phyloP scores from a whole-genome alignment of 2,797 vertebrate species.

The Pogonophryne albipinna region DNA sequence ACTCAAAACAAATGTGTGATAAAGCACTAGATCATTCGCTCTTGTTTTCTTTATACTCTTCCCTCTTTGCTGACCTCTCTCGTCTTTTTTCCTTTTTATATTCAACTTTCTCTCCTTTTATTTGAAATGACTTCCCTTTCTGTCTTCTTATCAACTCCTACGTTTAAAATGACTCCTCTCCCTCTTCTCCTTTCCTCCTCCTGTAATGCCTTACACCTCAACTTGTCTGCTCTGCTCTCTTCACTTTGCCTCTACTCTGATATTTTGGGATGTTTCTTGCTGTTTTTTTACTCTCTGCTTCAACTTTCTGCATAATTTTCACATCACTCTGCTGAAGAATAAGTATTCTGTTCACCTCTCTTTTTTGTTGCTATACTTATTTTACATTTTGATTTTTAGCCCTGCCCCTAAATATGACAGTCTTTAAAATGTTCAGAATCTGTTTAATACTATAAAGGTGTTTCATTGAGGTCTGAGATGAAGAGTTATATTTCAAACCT shows the following conservation, averaged over 20 bases:
- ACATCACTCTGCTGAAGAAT: neutral
- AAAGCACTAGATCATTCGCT: slow-evolving; percentile 13
- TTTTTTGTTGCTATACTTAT: neutral
- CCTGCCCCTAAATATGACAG: neutral
- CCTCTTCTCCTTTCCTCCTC: neutral
- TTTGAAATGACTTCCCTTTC: neutral
- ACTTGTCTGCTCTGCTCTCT: neutral
- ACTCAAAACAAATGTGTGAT: slow-evolving; percentile 52
- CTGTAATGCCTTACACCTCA: slow-evolving; percentile 14
- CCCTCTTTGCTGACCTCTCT: slow-evolving; percentile 3
- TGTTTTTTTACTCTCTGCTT: slow-evolving; percentile 6
- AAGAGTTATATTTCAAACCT: neutral
- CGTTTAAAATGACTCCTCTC: neutral
- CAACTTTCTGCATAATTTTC: slow-evolving; percentile 25
- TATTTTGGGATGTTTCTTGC: neutral
- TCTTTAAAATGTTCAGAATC: neutral
- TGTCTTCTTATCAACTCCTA: slow-evolving; percentile 1
- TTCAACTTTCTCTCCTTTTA: neutral
- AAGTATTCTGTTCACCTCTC: slow-evolving; percentile 2
- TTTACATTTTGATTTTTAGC: neutral
- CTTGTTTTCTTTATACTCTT: slow-evolving; percentile 12
- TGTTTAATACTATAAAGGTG: neutral
- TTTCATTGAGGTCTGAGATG: neutral
- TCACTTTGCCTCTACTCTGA: neutral
- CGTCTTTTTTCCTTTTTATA: neutral